Base-by-base conservation (phyloP, 1,140 invertebrate genomes). In the Atta colombica region DNA sequence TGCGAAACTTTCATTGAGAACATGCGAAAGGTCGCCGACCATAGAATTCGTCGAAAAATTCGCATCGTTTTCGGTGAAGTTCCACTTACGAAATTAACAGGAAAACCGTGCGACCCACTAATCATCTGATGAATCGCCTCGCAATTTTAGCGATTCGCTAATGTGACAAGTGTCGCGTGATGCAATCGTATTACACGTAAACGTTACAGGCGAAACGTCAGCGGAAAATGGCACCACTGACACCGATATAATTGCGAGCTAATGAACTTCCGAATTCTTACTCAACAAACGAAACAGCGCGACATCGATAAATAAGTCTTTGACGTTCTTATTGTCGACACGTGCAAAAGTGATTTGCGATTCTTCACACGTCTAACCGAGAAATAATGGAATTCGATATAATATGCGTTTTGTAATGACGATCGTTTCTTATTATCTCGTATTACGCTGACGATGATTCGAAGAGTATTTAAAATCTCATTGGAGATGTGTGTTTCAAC, bases 251-350 rank as follows among this genome's bases (percentile, higher is more conserved):
- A 3, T 61, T 53, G 81, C 69, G 21, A 45, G 25, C 55, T 88
- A 88, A 89, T 84, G 74, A 88, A 75, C 72, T 49, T 39, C 31
- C 60, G 74, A 53, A 7, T 69, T 74, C 72, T 89, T 71, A 25
- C 18, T 51, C 58, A 68, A 55, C 45, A 12, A 1, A 28, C 7
- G 18, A n/a, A 35, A 4, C 45, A 6, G 61, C 16, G 49, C 21
- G 31, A 74, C 87, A 51, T 88, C 74, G 49, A 21, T 21, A 55
- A 28, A 75, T n/a, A 28, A 60, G 68, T 72, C 16, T 31, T 21
- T 25, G 12, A 7, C 6, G 18, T 21, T n/a, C 58, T 75, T 21
- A 5, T 65, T 31, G 49, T 55, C 45, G 16, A 2, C 25, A 28
- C 77, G 68, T 72, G 25, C 8, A 65, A 21, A 71, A 7, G 35